Conservation (phyloP, 2,888 invertebrate genomes). For the Scaptomyza polygonia region DNA sequence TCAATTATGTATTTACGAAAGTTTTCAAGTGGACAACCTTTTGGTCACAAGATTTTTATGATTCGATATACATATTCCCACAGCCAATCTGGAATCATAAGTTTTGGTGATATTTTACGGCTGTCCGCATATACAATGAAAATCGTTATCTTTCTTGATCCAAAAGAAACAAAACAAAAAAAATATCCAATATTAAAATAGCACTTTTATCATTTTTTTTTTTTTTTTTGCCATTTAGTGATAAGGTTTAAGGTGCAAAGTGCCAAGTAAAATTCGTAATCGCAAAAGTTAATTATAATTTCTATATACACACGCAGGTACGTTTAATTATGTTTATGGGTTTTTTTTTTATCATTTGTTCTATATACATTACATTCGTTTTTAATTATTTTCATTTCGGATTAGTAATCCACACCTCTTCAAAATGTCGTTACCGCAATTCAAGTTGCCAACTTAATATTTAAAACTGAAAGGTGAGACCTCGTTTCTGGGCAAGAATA, state of each 20-base stretch:
- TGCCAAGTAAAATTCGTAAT: constrained; percentile 32
- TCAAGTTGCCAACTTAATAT: constrained; percentile 6
- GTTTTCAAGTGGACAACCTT: constrained; percentile 42
- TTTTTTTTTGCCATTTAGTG: constrained; percentile 35
- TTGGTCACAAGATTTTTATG: constrained; percentile 50
- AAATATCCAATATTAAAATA: neutral
- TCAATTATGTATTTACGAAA: constrained; percentile 61
- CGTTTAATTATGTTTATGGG: neutral
- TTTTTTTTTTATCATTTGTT: constrained; percentile 3
- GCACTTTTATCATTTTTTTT: constrained; percentile 3
- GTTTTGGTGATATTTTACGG: constrained; percentile 40
- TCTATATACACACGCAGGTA: constrained; percentile 10
- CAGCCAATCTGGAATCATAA: constrained; percentile 10
- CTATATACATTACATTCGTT: neutral
- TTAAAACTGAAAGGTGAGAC: constrained; percentile 33
- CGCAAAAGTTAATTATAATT: constrained; percentile 42
- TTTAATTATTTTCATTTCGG: constrained; percentile 8
- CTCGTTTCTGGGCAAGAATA: constrained; percentile 6
- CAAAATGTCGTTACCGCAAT: constrained; percentile 12
- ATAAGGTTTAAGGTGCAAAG: constrained; percentile 53
- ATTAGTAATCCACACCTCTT: constrained; percentile 39
- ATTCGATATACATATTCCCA: constrained; percentile 51
- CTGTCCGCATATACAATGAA: constrained; percentile 24
- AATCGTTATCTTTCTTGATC: neutral
- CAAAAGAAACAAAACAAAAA: constrained; percentile 11